These are phyloP conservation scores for Capromys pilorides DNA, from an alignment of 2,797 vertebrate species.

Conservation along the genomic window DNA sequence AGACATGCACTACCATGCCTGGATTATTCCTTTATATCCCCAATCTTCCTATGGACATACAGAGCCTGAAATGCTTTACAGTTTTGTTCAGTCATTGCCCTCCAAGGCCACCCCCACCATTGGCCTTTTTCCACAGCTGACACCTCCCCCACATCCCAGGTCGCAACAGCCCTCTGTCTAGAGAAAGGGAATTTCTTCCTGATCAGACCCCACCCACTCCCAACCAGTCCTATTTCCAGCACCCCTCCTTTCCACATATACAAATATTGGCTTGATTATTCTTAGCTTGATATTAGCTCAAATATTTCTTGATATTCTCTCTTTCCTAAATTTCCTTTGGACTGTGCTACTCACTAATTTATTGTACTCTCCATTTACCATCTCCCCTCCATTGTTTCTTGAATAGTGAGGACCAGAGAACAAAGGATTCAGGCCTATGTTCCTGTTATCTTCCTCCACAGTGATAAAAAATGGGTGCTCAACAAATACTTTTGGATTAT, in stretches of 20 bases:
- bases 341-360: not conserved
- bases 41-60: not conserved
- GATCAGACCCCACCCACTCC: not conserved
- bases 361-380: constrained; percentile 24
- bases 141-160: not conserved
- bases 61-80: constrained; percentile 1
- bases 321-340: constrained; percentile 24
- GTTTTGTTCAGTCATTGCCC: constrained; percentile 28
- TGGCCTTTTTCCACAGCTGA: constrained; percentile 8
- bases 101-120: not conserved
- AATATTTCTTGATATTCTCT: constrained; percentile 17
- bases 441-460: not conserved
- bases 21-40: not conserved
- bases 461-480: not conserved
- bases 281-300: not conserved
- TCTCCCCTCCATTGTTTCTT: not conserved
- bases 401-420: constrained; percentile 38
- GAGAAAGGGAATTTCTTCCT: constrained; percentile 14
- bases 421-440: constrained; percentile 6
- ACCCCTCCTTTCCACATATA: not conserved
- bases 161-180: not conserved
- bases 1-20: no score
- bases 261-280: constrained; percentile 10
- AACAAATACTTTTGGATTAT: constrained; percentile 45
- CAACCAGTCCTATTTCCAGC: constrained; percentile 30